Base-by-base conservation (phyloP, 1,140 invertebrate species). In the Mactra quadrangularis region DNA sequence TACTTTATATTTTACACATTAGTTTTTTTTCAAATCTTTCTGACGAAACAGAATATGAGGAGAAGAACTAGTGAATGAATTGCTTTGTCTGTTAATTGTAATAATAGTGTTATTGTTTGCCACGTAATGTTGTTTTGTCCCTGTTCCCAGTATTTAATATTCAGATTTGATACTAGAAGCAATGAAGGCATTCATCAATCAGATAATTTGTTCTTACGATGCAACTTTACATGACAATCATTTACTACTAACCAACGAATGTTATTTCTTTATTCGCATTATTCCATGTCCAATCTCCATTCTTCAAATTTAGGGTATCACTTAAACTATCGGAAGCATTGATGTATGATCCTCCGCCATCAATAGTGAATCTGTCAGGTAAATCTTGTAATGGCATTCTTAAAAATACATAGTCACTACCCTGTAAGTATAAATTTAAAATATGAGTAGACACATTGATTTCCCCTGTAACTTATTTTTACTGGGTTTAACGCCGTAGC, bases 231-330 rank as follows among this genome's bases (percentile, higher is more conserved):
- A n/a, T n/a, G n/a, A n/a, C n/a, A n/a, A n/a, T n/a, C n/a, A n/a
- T n/a, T n/a, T n/a, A n/a, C n/a, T 22, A 47, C 62, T 47, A 33
- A 81, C 77, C 35, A 6, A 82, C 41, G 38, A 72, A 82, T 55
- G 35, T 60, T 3, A 82, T 60, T 4, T 13, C 22, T 6, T 7
- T 78, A 25, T 84, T 55, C 0, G 25, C 19, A 53, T 68, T 50
- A 41, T 57, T 62, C 71, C 77, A 85, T 53, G 82, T 71, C 84
- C 84, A 85, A 29, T 85, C 77, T 4, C 84, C 84, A 50, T 75
- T 75, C 19, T 47, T 50, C 2, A 70, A 71, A 3, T 62, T 77
- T 11, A 31, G 17, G 3, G 72, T 59, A 60, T 85, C 72, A 25
- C 82, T 70, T 33, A 25, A 41, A 25, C 70, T 71, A 2, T 52